phyloP scores from a whole-genome alignment of 1,140 invertebrate species.

The Micrasema minimum region DNA sequence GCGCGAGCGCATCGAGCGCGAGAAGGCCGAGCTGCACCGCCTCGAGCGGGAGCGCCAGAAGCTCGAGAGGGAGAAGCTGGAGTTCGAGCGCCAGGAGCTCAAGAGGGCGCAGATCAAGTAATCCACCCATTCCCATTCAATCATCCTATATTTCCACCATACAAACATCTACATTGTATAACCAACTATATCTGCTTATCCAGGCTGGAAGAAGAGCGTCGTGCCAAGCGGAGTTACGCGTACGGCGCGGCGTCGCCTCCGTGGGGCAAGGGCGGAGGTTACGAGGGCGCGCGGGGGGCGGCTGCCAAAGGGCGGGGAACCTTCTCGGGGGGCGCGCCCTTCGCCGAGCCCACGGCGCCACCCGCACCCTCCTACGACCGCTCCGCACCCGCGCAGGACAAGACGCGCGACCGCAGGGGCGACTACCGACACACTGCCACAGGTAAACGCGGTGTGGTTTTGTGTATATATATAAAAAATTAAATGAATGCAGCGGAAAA shows the following conservation, averaged over 20 bases:
- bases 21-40: conserved; percentile 81
- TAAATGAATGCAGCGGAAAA: no score
- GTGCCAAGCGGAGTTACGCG: conserved; percentile 37
- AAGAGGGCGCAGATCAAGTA: conserved; percentile 79
- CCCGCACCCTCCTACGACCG: conserved; percentile 60
- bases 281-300: conserved; percentile 1
- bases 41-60: conserved; percentile 84
- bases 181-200: no score
- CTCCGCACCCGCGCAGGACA: conserved; percentile 20
- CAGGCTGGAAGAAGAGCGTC: conserved; percentile 62
- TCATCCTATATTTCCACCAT: no score
- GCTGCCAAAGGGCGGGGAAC: neutral
- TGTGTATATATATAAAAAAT: no score
- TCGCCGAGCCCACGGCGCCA: conserved; percentile 50
- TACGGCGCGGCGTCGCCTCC: conserved; percentile 60
- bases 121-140: conserved; percentile 41
- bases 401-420: conserved; percentile 9
- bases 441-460: no score
- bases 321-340: neutral
- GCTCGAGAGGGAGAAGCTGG: conserved; percentile 84
- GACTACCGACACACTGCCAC: conserved; percentile 21
- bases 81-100: conserved; percentile 83
- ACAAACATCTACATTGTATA: no score
- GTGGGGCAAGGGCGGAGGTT: conserved; percentile 53
- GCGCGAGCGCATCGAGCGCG: conserved; percentile 73